Evolutionary conservation across 2,888 invertebrate species (phyloP).

Genomic region (Heliconius cydno): DNA sequence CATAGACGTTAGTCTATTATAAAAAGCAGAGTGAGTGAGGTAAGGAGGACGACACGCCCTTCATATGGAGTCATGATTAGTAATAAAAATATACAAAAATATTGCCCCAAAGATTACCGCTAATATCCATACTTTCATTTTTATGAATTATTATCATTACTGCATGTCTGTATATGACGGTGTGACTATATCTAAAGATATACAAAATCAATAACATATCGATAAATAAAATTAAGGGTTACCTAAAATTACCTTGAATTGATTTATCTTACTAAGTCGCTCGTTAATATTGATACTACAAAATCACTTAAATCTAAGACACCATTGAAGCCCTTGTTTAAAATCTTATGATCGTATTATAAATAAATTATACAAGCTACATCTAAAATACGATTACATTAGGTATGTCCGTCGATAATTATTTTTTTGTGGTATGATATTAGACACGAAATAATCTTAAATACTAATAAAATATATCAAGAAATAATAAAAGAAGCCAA

Average conservation of each 20-base stretch:
- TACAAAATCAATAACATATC: background rate
- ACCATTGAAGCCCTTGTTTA: slow-evolving; percentile 40
- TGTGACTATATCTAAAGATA: slow-evolving; percentile 15
- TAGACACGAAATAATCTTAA: slow-evolving; percentile 11
- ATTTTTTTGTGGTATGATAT: background rate
- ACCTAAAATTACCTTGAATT: slow-evolving; percentile 31
- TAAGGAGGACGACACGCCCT: slow-evolving; percentile 4
- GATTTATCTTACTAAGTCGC: slow-evolving; percentile 33
- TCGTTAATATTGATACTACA: slow-evolving; percentile 33
- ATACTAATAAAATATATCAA: slow-evolving; percentile 15
- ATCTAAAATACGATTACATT: slow-evolving; percentile 24
- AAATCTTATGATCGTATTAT: slow-evolving; percentile 36
- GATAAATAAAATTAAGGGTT: slow-evolving; percentile 23
- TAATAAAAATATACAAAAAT: slow-evolving; percentile 31
- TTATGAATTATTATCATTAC: background rate
- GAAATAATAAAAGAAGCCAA: slow-evolving; percentile 10
- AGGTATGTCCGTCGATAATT: slow-evolving; percentile 10
- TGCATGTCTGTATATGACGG: background rate
- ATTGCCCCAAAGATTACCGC: slow-evolving; percentile 24
- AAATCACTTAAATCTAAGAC: slow-evolving; percentile 40
- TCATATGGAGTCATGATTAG: slow-evolving; percentile 5
- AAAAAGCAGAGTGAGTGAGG: slow-evolving; percentile 15
- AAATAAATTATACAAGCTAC: slow-evolving; percentile 36
- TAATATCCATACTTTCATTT: slow-evolving; percentile 6
- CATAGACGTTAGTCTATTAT: background rate